A percentile compares a stretch with the other conserved stretches of the same genome.
phyloP scores from a whole-genome alignment of 2,888 invertebrate species.

The Syritta pipiens region DNA sequence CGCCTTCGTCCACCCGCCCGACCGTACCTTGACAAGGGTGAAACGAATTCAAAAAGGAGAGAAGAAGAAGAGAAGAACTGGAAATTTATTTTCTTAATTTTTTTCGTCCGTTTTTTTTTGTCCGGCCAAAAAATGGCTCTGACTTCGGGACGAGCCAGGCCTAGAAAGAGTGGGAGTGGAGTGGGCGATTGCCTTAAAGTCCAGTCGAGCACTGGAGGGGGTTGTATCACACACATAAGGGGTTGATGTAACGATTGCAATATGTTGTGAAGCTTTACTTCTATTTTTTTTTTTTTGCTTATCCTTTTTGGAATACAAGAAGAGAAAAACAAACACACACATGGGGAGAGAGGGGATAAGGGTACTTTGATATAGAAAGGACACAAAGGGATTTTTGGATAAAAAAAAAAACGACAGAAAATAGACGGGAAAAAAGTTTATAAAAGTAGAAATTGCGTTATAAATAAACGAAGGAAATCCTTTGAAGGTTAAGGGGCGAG shows the following conservation, averaged over 20 bases:
- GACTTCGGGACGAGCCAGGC: conserved; percentile 1
- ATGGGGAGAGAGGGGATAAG: not conserved
- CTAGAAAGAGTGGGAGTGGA: not conserved
- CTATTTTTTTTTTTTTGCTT: conserved; percentile 26
- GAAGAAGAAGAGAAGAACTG: conserved; percentile 2
- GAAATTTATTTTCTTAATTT: conserved; percentile 62
- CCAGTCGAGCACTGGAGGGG: conserved; percentile 38
- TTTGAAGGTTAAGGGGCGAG: conserved; percentile 29
- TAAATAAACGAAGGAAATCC: conserved; percentile 56
- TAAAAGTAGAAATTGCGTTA: conserved; percentile 56
- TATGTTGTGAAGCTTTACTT: conserved; percentile 58
- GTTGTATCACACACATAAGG: conserved; percentile 57
- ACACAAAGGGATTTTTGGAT: conserved; percentile 42
- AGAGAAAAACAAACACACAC: conserved; percentile 6
- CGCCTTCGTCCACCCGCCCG: too few relatives aligned
- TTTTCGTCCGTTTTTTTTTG: conserved; percentile 42
- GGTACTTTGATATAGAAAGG: not conserved
- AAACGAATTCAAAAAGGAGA: conserved; percentile 50
- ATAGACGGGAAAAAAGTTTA: conserved; percentile 53
- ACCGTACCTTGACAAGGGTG: conserved; percentile 62
- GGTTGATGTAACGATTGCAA: conserved; percentile 64
- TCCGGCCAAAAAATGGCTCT: conserved; percentile 32
- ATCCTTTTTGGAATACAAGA: conserved; percentile 23
- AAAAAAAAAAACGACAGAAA: not conserved
- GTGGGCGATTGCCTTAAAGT: conserved; percentile 51